phyloP scores from a whole-genome alignment of 2,888 invertebrate genomes.

The Protonemura montana region DNA sequence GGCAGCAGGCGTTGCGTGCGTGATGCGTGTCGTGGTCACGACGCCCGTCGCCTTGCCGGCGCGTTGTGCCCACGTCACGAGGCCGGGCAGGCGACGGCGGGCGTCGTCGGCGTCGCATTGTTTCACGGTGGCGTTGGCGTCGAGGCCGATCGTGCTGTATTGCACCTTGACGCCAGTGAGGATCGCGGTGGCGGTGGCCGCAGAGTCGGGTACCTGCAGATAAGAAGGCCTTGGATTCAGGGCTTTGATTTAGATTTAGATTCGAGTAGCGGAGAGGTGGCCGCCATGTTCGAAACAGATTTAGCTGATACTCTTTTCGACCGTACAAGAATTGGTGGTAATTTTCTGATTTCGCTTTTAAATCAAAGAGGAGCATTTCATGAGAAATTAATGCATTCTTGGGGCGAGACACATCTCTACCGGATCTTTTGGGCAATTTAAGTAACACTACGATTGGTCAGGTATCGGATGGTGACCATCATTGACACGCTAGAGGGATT shows the following conservation, averaged over 20 bases:
- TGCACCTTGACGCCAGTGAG: conserved; percentile 69
- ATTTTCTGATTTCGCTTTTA: no score
- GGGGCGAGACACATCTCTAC: no score
- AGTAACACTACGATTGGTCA: no score
- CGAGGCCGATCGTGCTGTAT: conserved; percentile 65
- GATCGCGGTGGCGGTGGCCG: conserved; percentile 73
- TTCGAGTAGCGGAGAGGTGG: no score
- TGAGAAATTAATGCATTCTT: no score
- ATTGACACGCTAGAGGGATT: no score
- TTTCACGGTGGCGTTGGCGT: conserved; percentile 57
- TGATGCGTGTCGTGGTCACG: conserved; percentile 71
- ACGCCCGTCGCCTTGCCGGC: conserved; percentile 68
- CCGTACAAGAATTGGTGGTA: no score
- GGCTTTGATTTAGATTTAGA: not conserved
- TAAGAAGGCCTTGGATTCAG: not conserved
- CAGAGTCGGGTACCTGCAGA: conserved; percentile 68
- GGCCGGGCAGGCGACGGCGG: conserved; percentile 58
- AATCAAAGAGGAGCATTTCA: no score
- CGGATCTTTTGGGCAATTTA: no score
- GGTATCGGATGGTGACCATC: no score
- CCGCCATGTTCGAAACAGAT: no score
- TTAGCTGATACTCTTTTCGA: no score
- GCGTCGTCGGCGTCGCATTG: conserved; percentile 59
- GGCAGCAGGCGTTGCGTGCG: conserved; percentile 71
- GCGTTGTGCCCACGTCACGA: conserved; percentile 67